Base-by-base conservation (phyloP, 2,113 vertebrate genomes). In the Lonchura striata region DNA sequence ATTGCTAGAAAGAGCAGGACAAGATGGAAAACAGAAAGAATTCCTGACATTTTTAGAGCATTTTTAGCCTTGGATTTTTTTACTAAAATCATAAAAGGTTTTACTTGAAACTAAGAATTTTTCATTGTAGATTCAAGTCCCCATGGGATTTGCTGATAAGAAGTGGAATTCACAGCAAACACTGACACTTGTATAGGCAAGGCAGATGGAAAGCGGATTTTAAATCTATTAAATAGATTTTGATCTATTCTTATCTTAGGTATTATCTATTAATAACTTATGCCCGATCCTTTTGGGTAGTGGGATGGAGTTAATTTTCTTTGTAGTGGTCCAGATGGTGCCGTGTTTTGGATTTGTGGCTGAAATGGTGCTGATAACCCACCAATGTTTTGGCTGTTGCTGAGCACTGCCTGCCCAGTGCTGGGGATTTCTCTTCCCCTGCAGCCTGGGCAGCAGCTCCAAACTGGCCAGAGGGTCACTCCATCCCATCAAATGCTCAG, bases 171-270 rank as follows among this genome's bases (percentile, higher is more conserved):
- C 68, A 70, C 47, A 63, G 64, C 41, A 81, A 86, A 93, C 80
- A 60, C 30, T 77, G 91, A 50, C 30, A 65, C 52, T 80, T 86
- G 68, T 35, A 12, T 70, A 66, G 35, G 82, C 27, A 81, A 94
- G 72, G 82, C 94, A 96, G 88, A 95, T 88, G 76, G 87, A 93
- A 85, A 79, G 60, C 80, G 79, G 56, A 78, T 92, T 94, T 95
- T 81, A 77, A 88, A 37, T 44, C 41, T 41, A 41, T 41, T 41
- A 41, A 41, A 41, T 41, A 41, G 41, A 41, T 41, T 41, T 41
- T 77, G 39, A 69, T 81, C 64, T 88, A 30, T 70, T 93, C 56
- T 70, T 79, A 70, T 88, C 82, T 88, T 90, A 66, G 66, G 56
- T 86, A 74, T 88, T 94, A 59, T 66, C 20, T 79, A 79, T 96